phyloP scores from a whole-genome alignment of 2,888 invertebrate genomes.

The Polyommatus iphigenia region DNA sequence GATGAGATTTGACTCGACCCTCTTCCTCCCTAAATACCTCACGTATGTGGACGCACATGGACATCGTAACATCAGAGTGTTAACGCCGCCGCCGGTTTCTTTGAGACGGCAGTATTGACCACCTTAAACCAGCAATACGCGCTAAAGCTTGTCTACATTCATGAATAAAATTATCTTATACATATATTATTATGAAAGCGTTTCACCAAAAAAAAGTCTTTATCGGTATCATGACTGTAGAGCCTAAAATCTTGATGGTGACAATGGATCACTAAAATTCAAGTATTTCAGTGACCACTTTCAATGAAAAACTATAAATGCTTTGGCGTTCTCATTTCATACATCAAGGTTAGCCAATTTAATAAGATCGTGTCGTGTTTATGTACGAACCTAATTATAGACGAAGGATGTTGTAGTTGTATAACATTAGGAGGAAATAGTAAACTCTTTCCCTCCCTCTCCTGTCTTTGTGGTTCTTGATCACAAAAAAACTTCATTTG shows the following conservation, averaged over 20 bases:
- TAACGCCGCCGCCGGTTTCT: no score
- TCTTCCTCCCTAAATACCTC: no score
- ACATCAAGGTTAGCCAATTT: slow-evolving; percentile 28
- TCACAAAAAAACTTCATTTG: not conserved
- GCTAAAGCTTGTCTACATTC: no score
- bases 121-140: no score
- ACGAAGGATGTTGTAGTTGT: slow-evolving; percentile 4
- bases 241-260: not conserved
- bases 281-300: not conserved
- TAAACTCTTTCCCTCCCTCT: not conserved
- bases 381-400: slow-evolving; percentile 13
- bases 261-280: not conserved
- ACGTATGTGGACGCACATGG: no score
- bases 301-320: slow-evolving; percentile 13
- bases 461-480: not conserved
- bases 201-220: no score
- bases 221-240: no score
- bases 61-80: no score
- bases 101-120: no score
- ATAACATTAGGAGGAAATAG: not conserved
- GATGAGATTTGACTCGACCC: no score
- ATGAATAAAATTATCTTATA: no score
- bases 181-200: no score
- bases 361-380: slow-evolving; percentile 21
- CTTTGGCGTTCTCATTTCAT: slow-evolving; percentile 24